Percentiles rank a stretch among this genome's conserved stretches.
These are phyloP conservation scores for Drosophila differens DNA, from an alignment of 2,888 invertebrate genomes.

Conservation along the genomic window DNA sequence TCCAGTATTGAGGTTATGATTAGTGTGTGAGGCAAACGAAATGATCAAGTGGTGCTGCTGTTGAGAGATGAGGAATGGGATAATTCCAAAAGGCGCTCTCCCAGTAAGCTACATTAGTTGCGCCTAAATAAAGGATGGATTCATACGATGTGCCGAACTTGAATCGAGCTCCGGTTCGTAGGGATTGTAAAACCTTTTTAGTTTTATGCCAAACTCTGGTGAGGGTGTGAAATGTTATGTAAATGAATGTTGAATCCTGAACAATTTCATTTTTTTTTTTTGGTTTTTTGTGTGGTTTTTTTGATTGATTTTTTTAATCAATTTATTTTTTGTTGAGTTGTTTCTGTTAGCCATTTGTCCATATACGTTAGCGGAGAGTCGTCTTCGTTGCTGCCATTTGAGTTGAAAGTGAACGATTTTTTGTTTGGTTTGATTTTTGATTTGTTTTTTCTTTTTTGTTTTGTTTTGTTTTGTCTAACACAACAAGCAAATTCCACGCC, in stretches of 20 bases:
- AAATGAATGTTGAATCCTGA: slow-evolving; percentile 32
- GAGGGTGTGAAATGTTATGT: slow-evolving; percentile 18
- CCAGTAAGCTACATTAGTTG: slow-evolving; percentile 2
- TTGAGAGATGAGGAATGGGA: not conserved
- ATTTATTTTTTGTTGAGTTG: slow-evolving; percentile 14
- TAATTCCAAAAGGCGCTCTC: slow-evolving; percentile 9
- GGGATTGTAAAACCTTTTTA: slow-evolving; percentile 14
- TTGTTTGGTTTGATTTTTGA: slow-evolving; percentile 30
- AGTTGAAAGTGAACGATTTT: slow-evolving; percentile 73
- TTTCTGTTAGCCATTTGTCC: slow-evolving; percentile 53
- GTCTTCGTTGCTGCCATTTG: slow-evolving; percentile 59
- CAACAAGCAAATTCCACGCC: slow-evolving; percentile 70
- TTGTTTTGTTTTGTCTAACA: slow-evolving; percentile 56
- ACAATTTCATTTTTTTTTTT: slow-evolving; percentile 21
- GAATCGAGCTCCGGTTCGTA: slow-evolving; percentile 3
- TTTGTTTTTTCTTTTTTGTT: slow-evolving; percentile 44
- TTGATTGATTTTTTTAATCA: slow-evolving; percentile 19
- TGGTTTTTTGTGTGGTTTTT: slow-evolving; percentile 8
- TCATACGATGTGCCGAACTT: not conserved
- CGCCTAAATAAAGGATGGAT: slow-evolving; percentile 2
- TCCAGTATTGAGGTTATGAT: not conserved
- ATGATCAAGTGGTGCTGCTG: not conserved
- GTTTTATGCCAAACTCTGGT: slow-evolving; percentile 20
- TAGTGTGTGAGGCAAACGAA: not conserved
- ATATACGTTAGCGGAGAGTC: slow-evolving; percentile 56